Conservation (phyloP, 2,888 invertebrate genomes). For the Eulithis prunata region DNA sequence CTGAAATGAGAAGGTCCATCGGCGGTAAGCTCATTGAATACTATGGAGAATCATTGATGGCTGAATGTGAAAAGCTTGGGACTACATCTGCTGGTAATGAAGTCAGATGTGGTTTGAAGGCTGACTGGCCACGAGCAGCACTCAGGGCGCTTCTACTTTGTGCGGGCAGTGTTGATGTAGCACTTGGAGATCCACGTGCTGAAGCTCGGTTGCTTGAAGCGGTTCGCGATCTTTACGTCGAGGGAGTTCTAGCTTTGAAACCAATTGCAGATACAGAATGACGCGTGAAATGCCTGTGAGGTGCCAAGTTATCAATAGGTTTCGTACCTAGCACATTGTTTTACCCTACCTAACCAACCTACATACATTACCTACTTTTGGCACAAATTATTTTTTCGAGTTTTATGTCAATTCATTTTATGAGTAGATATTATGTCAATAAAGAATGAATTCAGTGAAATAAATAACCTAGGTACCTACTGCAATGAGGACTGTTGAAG, state of each 20-base stretch:
- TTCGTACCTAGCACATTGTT: background rate
- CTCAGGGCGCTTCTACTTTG: constrained; percentile 90
- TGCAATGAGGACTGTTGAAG: constrained; percentile 49
- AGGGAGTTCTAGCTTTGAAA: constrained; percentile 86
- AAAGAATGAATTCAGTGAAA: constrained; percentile 55
- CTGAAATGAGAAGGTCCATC: constrained; percentile 87
- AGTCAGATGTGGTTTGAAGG: constrained; percentile 79
- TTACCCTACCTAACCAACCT: background rate
- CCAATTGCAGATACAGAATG: constrained; percentile 70
- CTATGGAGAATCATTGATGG: constrained; percentile 87
- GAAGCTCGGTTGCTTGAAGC: constrained; percentile 90
- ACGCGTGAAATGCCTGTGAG: constrained; percentile 39
- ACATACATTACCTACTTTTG: background rate
- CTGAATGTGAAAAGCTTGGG: constrained; percentile 84
- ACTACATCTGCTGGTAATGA: constrained; percentile 83
- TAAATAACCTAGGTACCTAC: constrained; percentile 24
- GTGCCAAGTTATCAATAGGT: constrained; percentile 58
- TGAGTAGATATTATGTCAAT: constrained; percentile 29
- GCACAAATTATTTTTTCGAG: constrained; percentile 24
- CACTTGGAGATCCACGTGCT: constrained; percentile 89
- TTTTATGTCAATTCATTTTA: background rate
- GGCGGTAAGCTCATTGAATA: constrained; percentile 87
- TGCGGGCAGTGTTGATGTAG: constrained; percentile 92
- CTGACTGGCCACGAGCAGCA: constrained; percentile 88
- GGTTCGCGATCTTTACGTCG: constrained; percentile 88